These are phyloP conservation scores for Petrolisthes cinctipes DNA, from an alignment of 2,888 invertebrate genomes.

Conservation along the genomic window DNA sequence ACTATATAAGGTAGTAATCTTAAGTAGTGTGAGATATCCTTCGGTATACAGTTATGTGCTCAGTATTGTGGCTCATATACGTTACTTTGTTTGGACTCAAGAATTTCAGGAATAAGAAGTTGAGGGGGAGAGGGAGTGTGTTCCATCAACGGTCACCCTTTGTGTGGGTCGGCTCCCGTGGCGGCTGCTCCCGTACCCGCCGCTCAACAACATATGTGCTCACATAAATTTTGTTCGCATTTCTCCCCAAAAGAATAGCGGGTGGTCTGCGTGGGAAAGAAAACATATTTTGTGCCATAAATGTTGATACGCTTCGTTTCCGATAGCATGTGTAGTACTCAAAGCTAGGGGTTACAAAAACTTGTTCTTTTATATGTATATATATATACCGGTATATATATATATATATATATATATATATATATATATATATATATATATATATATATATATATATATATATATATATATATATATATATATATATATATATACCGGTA, in stretches of 20 bases:
- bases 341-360: too few relatives aligned
- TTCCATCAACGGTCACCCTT: conserved; percentile 42
- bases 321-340: too few relatives aligned
- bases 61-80: background rate
- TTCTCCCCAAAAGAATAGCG: conserved; percentile 41
- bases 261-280: conserved; percentile 37
- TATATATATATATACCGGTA: too few relatives aligned
- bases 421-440: too few relatives aligned
- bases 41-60: background rate
- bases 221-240: conserved; percentile 49
- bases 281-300: background rate
- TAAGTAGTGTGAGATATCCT: background rate
- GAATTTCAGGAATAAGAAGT: conserved; percentile 34
- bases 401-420: too few relatives aligned
- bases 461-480: too few relatives aligned
- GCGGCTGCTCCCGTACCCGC: conserved; percentile 10
- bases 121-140: background rate
- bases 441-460: too few relatives aligned
- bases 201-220: conserved; percentile 44
- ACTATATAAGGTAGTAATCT: conserved; percentile 4
- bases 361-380: too few relatives aligned
- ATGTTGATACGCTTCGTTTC: background rate
- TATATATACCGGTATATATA: too few relatives aligned
- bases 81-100: background rate
- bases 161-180: conserved; percentile 23